Conservation (phyloP, 1,140 invertebrate species). For the Magallana gigas region DNA sequence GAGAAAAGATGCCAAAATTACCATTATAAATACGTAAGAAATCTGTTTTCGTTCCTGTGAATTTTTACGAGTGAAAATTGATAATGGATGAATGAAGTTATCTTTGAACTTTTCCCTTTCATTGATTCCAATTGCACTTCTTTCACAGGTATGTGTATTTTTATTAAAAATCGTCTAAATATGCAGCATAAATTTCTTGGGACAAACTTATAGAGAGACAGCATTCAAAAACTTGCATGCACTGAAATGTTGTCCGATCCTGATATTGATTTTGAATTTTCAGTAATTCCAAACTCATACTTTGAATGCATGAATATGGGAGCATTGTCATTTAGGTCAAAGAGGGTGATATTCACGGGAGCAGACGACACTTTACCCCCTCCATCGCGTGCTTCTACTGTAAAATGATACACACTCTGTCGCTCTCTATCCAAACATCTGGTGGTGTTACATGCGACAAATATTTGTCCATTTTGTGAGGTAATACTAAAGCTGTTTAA, state of each 20-base stretch:
- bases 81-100: no score
- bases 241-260: neutral
- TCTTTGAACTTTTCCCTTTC: no score
- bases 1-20: no score
- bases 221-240: neutral
- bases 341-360: neutral
- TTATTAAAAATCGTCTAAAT: no score
- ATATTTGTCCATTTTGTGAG: neutral
- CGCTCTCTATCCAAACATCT: conserved; percentile 22
- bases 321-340: conserved; percentile 13
- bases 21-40: no score
- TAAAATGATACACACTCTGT: conserved; percentile 1
- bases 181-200: no score
- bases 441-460: neutral
- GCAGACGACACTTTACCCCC: conserved; percentile 4
- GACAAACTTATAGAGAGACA: no score
- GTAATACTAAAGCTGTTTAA: neutral
- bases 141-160: no score
- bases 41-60: no score
- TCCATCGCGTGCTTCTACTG: conserved; percentile 17
- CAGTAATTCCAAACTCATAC: conserved; percentile 32
- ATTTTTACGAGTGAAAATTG: no score
- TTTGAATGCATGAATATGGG: neutral
- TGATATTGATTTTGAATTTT: neutral
- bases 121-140: no score